Percentiles rank a stretch among this genome's conserved stretches.
phyloP scores from a whole-genome alignment of 2,113 vertebrate genomes.

The Nasalis larvatus region DNA sequence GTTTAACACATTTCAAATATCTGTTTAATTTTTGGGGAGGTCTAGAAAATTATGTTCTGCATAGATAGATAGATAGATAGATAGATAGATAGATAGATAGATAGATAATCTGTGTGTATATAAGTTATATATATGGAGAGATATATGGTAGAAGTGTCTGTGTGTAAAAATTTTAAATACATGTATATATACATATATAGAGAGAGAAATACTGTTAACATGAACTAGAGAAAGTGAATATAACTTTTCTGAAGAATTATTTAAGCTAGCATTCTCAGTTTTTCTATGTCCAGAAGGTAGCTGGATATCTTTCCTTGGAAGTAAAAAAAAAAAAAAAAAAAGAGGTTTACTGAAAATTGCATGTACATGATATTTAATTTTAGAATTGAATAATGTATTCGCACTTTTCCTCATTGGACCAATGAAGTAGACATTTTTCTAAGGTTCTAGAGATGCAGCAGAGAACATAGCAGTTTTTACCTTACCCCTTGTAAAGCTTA shows the following conservation, averaged over 20 bases:
- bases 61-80: no score
- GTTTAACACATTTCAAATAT: neutral
- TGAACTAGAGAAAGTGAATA: neutral
- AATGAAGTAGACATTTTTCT: neutral
- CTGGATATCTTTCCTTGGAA: neutral
- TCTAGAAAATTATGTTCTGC: neutral
- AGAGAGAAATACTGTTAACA: neutral
- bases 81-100: no score
- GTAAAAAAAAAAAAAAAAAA: neutral
- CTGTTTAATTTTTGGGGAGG: neutral
- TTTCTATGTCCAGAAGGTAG: neutral
- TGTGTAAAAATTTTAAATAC: neutral
- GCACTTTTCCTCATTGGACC: neutral
- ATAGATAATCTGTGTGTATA: no score
- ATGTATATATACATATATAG: neutral
- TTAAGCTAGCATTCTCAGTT: neutral
- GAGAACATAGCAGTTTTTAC: neutral
- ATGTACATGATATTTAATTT: neutral
- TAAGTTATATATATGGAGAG: no score
- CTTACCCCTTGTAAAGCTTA: neutral
- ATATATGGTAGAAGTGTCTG: no score
- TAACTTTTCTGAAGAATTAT: neutral
- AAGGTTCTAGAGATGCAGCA: neutral
- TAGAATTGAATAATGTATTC: neutral
- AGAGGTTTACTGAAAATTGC: neutral